Percentiles rank a stretch among this genome's conserved stretches.
Conservation (phyloP, 92 coral and sea anemone genomes). For the Galaxea fascicularis region DNA sequence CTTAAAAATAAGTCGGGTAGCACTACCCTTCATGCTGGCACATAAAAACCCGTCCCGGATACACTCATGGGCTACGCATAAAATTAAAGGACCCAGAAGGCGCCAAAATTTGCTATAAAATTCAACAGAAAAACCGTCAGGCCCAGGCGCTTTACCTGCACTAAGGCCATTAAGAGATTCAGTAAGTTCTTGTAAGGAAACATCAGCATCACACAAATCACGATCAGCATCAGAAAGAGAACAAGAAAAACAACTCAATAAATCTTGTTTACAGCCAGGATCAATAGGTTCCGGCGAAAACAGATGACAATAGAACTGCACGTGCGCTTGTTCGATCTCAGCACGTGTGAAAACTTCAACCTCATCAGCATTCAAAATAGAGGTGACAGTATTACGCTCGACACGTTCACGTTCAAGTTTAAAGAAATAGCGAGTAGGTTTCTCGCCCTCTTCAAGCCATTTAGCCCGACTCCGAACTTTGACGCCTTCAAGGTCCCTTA, state of each 20-base stretch:
- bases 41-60: not conserved
- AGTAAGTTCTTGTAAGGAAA: not conserved
- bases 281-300: not conserved
- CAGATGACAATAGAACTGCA: not conserved
- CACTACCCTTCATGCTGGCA: conserved; percentile 1
- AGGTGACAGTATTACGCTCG: not conserved
- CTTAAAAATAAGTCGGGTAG: not conserved
- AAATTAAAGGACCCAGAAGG: not conserved
- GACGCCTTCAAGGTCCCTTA: not conserved
- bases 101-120: not conserved
- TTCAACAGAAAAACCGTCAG: not conserved
- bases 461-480: conserved; percentile 25
- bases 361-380: not conserved
- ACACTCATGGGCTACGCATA: not conserved
- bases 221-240: not conserved
- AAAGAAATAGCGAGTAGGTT: conserved; percentile 31
- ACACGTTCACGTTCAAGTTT: not conserved
- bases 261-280: accelerated
- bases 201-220: not conserved
- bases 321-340: not conserved
- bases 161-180: not conserved
- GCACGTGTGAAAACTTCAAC: not conserved
- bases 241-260: too few species aligned
- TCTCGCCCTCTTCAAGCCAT: conserved; percentile 41
- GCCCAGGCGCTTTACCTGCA: not conserved